These are phyloP conservation scores for Pterobdella sp. DNA, from an alignment of 2,888 invertebrate genomes.

Conservation along the genomic window DNA sequence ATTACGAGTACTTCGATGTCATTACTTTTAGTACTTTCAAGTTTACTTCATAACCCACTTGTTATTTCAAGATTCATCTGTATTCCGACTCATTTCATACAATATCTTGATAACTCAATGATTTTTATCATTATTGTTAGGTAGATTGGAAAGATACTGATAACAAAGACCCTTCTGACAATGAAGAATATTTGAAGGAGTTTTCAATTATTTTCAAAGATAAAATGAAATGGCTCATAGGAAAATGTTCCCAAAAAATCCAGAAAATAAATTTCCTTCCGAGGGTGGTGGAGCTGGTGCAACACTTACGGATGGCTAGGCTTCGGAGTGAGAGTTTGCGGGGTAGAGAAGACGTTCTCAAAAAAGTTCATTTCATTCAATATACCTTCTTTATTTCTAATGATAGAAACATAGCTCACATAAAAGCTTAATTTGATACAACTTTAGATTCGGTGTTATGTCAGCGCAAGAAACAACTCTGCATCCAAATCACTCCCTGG, in stretches of 20 bases:
- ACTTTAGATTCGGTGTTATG: neutral
- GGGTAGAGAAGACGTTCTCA: constrained; percentile 36
- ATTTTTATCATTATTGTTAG: constrained; percentile 7
- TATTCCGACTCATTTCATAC: no score
- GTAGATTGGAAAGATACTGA: constrained; percentile 29
- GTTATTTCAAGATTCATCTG: no score
- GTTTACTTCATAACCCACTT: no score
- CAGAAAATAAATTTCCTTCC: constrained; percentile 23
- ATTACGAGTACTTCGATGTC: constrained; percentile 30
- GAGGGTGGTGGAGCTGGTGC: constrained; percentile 37
- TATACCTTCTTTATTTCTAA: no score
- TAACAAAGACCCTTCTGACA: constrained; percentile 25
- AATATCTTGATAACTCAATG: no score
- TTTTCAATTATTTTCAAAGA: constrained; percentile 31
- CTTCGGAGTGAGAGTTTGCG: constrained; percentile 35
- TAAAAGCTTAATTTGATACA: no score
- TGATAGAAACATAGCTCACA: no score
- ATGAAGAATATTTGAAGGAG: constrained; percentile 25
- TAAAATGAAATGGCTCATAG: constrained; percentile 30
- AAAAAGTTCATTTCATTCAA: constrained; percentile 28
- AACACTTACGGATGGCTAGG: constrained; percentile 37
- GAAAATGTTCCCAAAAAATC: constrained; percentile 18
- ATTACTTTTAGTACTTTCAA: no score
- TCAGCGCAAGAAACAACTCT: neutral
- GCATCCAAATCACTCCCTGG: neutral